Conservation (phyloP, 2,113 vertebrate species). For the Tachysurus fulvidraco region DNA sequence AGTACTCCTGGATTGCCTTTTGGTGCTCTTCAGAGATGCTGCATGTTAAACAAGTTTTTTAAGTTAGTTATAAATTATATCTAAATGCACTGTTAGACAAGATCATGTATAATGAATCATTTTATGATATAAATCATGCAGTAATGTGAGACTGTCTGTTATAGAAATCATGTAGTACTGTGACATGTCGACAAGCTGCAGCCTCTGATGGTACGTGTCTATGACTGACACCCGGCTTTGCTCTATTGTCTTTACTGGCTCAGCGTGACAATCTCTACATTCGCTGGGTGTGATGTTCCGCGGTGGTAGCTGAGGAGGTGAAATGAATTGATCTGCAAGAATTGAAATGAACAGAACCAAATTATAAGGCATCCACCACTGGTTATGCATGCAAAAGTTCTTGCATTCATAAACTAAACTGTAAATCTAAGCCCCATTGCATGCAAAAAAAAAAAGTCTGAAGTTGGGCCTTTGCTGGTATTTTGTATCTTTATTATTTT, state of each 20-base stretch:
- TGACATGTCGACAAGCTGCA: conserved; percentile 84
- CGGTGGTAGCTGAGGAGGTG: conserved; percentile 87
- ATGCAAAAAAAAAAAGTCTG: not conserved
- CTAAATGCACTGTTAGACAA: not conserved
- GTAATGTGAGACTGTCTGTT: too few species aligned
- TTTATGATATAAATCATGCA: not conserved
- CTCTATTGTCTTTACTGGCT: conserved; percentile 66
- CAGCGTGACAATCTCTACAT: conserved; percentile 68
- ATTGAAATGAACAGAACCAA: conserved; percentile 17
- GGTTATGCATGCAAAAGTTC: not conserved
- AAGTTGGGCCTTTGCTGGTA: not conserved
- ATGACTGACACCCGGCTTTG: conserved; percentile 71
- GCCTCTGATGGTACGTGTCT: conserved; percentile 78
- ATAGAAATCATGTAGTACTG: conserved; percentile 72
- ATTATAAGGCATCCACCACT: not conserved
- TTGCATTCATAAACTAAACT: not conserved
- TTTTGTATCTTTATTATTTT: not conserved
- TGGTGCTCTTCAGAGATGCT: conserved; percentile 88
- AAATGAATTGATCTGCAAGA: conserved; percentile 71
- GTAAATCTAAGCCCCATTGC: not conserved
- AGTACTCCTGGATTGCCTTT: conserved; percentile 87
- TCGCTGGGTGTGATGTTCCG: conserved; percentile 78
- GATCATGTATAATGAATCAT: not conserved
- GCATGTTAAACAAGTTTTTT: conserved; percentile 30
- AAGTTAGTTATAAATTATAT: not conserved